Percentiles rank a stretch among this genome's conserved stretches.
These are phyloP conservation scores for Diabrotica undecimpunctata DNA, from an alignment of 1,140 invertebrate genomes.

Conservation along the genomic window DNA sequence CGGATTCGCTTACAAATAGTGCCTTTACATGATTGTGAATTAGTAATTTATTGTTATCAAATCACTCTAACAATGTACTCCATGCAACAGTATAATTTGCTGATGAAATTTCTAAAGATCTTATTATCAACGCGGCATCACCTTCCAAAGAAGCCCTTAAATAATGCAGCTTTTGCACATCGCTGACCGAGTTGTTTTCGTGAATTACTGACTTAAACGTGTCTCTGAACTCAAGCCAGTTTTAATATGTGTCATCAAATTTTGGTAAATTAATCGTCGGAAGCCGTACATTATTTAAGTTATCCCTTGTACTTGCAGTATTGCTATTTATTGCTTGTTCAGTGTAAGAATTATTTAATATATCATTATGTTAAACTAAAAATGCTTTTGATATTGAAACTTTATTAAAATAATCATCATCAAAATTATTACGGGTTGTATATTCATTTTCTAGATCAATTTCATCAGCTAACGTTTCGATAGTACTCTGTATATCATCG, in stretches of 20 bases:
- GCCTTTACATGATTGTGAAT: slow-evolving; percentile 20
- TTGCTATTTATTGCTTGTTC: slow-evolving; percentile 1
- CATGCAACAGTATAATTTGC: slow-evolving; percentile 23
- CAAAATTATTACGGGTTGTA: slow-evolving; percentile 7
- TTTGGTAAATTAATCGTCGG: slow-evolving; percentile 14
- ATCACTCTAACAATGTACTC: slow-evolving; percentile 21
- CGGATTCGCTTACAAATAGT: slow-evolving; percentile 7
- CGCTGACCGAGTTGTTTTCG: slow-evolving; percentile 12
- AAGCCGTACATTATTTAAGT: slow-evolving; percentile 13
- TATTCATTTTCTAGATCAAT: slow-evolving; percentile 9
- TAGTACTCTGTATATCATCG: slow-evolving; percentile 12
- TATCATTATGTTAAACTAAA: slow-evolving; percentile 7
- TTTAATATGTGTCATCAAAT: slow-evolving; percentile 10
- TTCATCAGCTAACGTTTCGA: slow-evolving; percentile 6
- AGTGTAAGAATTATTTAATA: slow-evolving; percentile 8
- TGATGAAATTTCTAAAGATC: slow-evolving; percentile 15
- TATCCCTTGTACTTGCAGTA: neutral
- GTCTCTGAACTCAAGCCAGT: slow-evolving; percentile 19
- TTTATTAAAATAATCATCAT: slow-evolving; percentile 10
- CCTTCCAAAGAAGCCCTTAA: slow-evolving; percentile 17
- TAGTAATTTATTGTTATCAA: slow-evolving; percentile 22
- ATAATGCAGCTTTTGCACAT: slow-evolving; percentile 22
- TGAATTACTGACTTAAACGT: slow-evolving; percentile 17
- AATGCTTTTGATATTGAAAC: slow-evolving; percentile 15
- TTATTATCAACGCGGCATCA: slow-evolving; percentile 19